Evolutionary conservation across 2,888 invertebrate genomes (phyloP).

Genomic region (Cephus rjabovi): DNA sequence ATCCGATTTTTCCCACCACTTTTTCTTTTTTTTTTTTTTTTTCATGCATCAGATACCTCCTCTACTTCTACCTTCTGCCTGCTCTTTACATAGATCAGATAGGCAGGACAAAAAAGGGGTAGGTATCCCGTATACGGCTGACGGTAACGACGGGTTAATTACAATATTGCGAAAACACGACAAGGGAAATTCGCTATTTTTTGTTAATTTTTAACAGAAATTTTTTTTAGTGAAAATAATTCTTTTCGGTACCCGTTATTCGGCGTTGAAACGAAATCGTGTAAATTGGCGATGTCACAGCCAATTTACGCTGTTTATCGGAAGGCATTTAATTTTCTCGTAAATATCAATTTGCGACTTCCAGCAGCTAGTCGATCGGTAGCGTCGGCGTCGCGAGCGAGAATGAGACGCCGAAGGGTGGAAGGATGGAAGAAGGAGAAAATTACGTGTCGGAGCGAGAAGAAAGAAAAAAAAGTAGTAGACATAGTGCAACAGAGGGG

Average conservation of each 20-base stretch:
- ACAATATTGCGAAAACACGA: background rate
- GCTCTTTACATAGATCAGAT: background rate
- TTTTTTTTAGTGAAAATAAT: background rate
- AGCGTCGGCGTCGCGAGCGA: background rate
- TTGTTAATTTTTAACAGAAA: background rate
- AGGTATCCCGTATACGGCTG: background rate
- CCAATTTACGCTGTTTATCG: background rate
- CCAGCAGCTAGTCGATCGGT: background rate
- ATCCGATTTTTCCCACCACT: background rate
- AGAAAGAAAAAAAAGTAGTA: background rate
- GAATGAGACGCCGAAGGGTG: background rate
- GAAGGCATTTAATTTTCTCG: background rate
- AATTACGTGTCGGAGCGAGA: background rate
- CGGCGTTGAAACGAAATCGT: background rate
- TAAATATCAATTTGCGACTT: background rate
- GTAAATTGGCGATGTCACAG: background rate
- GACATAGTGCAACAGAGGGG: background rate
- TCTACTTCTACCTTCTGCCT: background rate
- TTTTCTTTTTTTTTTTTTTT: background rate
- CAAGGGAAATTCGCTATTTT: background rate
- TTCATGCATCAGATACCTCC: background rate
- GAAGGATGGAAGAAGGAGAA: background rate
- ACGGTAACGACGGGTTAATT: background rate
- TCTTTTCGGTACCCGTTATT: background rate
- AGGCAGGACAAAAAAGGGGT: background rate